Evolutionary conservation across 2,797 vertebrate species (phyloP), one percentile per base, ranked within the genome.

Genomic region (Melanotaenia maccullochi): DNA sequence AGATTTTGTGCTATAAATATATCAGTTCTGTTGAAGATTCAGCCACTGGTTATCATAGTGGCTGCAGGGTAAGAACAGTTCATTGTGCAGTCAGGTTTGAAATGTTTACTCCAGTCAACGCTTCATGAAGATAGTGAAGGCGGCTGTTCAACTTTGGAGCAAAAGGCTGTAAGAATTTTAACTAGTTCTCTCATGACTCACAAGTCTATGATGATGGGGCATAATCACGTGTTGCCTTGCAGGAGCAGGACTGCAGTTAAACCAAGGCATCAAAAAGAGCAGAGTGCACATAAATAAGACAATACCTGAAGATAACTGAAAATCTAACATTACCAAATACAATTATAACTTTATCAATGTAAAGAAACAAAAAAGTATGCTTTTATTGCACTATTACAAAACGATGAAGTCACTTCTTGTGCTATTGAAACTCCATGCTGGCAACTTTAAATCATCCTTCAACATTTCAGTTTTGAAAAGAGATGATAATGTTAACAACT

Each of bases 61-160:
- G 22, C 20, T n/a, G 49, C 16, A 33, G 55, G 38, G 25, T 71
- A 56, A 47, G 24, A 69, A 69, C 60, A 73, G 60, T 32, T 0
- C 70, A 72, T 79, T 65, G 18, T 24, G 24, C 61, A 69, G 61
- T 68, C 5, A 71, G 12, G 52, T 73, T 57, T 76, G 24, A 78
- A 75, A 71, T 63, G 40, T 73, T 76, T 68, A 70, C 35, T 18
- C 1, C 2, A 30, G 60, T 69, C 36, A 60, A 63, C 52, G 56
- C 28, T 12, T 33, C 18, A 5, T 60, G 30, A 74, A 63, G 60
- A 56, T 25, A n/a, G 25, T 22, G 32, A 60, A 28, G 32, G 28
- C 12, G 24, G 32, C 12, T n/a, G 33, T 44, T 61, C 4, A 65
- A 76, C 63, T 57, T 35, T 61, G 28, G 24, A 65, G n/a, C 28